Evolutionary conservation across 2,888 invertebrate species (phyloP).

Genomic region (Chymomyza amoena): DNA sequence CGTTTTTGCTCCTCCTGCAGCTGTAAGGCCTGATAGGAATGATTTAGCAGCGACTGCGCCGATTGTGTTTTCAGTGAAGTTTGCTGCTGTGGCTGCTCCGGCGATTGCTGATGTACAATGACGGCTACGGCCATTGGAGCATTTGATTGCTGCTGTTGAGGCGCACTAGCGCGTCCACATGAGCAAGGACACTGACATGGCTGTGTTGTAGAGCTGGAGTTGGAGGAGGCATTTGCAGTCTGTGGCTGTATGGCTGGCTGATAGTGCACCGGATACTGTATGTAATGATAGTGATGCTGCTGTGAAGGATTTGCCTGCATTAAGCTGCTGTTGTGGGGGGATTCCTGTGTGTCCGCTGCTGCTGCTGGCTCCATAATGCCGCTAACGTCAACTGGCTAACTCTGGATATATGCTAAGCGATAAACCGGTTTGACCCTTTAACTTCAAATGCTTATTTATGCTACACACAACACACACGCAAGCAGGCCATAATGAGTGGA

Average conservation of each 20-base stretch:
- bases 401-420: constrained; percentile 19
- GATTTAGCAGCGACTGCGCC: constrained; percentile 71
- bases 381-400: constrained; percentile 28
- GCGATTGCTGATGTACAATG: constrained; percentile 70
- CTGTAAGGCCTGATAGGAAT: constrained; percentile 75
- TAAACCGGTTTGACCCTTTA: constrained; percentile 76
- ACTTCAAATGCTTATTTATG: constrained; percentile 64
- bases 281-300: constrained; percentile 78
- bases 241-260: constrained; percentile 32
- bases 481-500: constrained; percentile 2
- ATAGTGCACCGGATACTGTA: constrained; percentile 74
- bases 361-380: constrained; percentile 42
- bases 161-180: constrained; percentile 52
- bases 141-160: constrained; percentile 50
- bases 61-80: constrained; percentile 57
- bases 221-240: not conserved
- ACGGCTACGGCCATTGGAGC: constrained; percentile 73
- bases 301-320: constrained; percentile 50
- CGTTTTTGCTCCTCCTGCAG: constrained; percentile 48
- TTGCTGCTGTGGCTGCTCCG: constrained; percentile 40
- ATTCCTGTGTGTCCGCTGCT: constrained; percentile 80
- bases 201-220: constrained; percentile 19
- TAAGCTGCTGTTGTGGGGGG: constrained; percentile 81
- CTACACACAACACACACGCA: constrained; percentile 19
- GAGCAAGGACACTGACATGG: constrained; percentile 64